A percentile compares a stretch with the other conserved stretches of the same genome.
These are phyloP conservation scores for Sinodicranocentrus sp. DNA, from an alignment of 2,888 invertebrate species.

Conservation along the genomic window DNA sequence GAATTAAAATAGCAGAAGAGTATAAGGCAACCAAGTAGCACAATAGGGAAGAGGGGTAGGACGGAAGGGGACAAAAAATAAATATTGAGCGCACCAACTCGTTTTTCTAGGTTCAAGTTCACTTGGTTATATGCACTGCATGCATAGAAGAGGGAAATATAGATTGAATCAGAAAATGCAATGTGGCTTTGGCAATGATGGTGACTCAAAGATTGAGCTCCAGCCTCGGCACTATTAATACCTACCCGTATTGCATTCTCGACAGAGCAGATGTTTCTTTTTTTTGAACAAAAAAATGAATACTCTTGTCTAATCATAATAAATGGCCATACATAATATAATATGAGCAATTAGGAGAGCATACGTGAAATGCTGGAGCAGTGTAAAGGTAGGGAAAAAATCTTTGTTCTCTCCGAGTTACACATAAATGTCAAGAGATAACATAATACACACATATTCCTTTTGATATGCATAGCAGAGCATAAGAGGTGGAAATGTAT, in stretches of 20 bases:
- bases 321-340: constrained; percentile 15
- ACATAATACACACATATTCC: background rate
- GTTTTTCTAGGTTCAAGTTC: constrained; percentile 36
- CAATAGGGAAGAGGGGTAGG: constrained; percentile 25
- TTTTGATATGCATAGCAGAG: background rate
- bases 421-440: background rate
- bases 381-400: background rate
- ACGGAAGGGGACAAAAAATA: constrained; percentile 38
- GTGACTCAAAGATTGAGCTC: constrained; percentile 50
- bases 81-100: background rate
- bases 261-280: constrained; percentile 15
- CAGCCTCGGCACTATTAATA: too few relatives aligned
- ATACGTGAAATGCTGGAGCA: background rate
- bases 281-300: background rate
- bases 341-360: constrained; percentile 9
- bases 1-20: background rate
- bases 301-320: constrained; percentile 19
- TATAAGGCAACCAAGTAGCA: constrained; percentile 13
- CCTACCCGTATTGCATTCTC: constrained; percentile 21
- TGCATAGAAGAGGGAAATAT: background rate
- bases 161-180: constrained; percentile 11
- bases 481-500: background rate
- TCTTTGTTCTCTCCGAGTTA: background rate
- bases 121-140: background rate
- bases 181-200: constrained; percentile 47